Evolutionary conservation across 2,797 vertebrate species (phyloP).

Genomic region (Rhinoraja longicauda): DNA sequence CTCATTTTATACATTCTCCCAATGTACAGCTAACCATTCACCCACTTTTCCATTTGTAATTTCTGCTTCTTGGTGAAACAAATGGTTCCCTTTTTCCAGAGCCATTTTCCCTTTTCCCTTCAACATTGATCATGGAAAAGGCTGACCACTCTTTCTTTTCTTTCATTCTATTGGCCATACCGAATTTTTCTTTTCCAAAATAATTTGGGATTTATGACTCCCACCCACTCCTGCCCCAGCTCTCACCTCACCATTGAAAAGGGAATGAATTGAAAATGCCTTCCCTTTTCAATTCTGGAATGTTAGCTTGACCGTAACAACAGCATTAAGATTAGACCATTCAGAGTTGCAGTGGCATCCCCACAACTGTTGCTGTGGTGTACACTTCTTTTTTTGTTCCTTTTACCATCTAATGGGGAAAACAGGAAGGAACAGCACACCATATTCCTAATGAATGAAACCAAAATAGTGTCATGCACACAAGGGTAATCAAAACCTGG

Average conservation of each 20-base stretch:
- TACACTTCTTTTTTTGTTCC: background rate
- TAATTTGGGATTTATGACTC: background rate
- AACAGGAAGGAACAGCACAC: background rate
- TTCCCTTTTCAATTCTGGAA: background rate
- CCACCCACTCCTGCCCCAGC: background rate
- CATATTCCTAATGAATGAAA: background rate
- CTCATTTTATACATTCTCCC: background rate
- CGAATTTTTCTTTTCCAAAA: background rate
- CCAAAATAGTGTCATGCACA: background rate
- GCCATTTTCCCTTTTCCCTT: background rate
- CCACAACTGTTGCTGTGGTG: background rate
- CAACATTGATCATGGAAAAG: background rate
- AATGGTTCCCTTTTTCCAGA: background rate
- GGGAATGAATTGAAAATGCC: too few relatives aligned
- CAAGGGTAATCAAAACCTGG: background rate
- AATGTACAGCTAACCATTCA: background rate
- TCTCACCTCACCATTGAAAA: background rate
- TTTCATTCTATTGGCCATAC: background rate
- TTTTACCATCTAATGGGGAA: background rate
- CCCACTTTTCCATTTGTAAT: background rate
- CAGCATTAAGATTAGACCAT: background rate
- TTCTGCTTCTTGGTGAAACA: background rate
- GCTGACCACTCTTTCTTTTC: background rate
- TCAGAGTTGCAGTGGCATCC: background rate
- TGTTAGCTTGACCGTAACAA: background rate